Base-by-base conservation (phyloP, 1,140 invertebrate species). In the Delia radicum region DNA sequence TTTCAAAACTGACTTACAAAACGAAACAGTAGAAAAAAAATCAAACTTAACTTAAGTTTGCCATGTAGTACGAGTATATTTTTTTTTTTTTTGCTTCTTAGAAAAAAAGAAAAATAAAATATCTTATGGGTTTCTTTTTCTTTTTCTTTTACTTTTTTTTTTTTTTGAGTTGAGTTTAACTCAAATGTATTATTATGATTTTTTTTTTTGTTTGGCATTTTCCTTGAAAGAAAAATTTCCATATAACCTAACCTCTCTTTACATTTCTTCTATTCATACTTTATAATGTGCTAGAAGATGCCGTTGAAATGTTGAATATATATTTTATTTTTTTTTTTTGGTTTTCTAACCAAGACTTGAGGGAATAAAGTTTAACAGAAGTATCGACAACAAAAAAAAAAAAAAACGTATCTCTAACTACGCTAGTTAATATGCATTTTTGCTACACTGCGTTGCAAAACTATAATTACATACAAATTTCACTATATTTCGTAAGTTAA, bases 211-310 rank as follows among this genome's bases (percentile, higher is more conserved):
- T n/a, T n/a, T n/a, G n/a, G 5, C n/a, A 65, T 69, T 69, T 69
- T 33, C 31, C 18, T 37, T 69, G 65, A 69, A 69, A 69, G 65
- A 69, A 69, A 69, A 33, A 69, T 69, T 69, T 69, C 65, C 65
- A 69, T 69, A 69, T 69, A 69, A 69, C 65, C 65, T 55, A 55
- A 55, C 48, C 48, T 55, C 48, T 33, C 29, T 69, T 69, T 67
- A 18, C 12, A 12, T 69, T 33, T 31, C 29, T 37, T 21, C n/a
- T 67, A 67, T 18, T 33, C 29, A 24, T 69, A 21, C 18, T 33
- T 69, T 69, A 69, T 33, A 69, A 33, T 31, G 65, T 69, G 65
- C 27, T 28, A 31, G 28, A 67, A n/a, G 27, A 69, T 69, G 65
- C 29, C 65, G 65, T 33, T 69, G 65, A 33, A 33, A 69, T 69